Evolutionary conservation across 2,113 vertebrate genomes (phyloP), one percentile per base, ranked within the genome.

Genomic region (Protobothrops flavoviridis): DNA sequence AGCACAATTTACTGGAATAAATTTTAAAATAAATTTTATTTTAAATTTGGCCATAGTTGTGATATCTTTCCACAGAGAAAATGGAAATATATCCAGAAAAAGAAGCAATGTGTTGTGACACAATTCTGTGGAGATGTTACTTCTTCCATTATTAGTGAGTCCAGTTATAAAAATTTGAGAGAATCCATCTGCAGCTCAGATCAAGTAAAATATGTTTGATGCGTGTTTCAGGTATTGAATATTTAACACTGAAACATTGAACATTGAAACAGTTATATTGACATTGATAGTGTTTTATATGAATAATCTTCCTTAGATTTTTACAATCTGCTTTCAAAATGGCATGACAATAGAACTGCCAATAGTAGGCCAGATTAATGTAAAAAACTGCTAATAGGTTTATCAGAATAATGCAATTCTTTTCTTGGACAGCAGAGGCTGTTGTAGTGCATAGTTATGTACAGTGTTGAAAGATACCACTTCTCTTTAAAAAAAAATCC

Each of bases 301-400:
- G 64, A 33, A 33, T 20, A 74, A n/a, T 33, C 64, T 69, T 69
- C 3, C 48, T 5, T 5, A 12, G 4, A 69, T 15, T 0, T 8
- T 92, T 39, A 7, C 93, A 10, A 15, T 13, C 50, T 90, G 15
- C 24, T 94, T 86, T 89, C 92, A 93, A 88, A 56, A 50, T 5
- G 21, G 3, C 45, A 0, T 74, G 39, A 92, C 48, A 94, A 20
- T 85, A 21, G 2, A 39, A 33, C 20, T 69, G 15, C 8, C 45
- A 69, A 17, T 69, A 61, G 59, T 29, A 33, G 61, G 26, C 20
- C 17, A 61, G 50, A 15, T 74, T 52, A 90, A 29, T 90, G 17
- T 90, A 45, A 48, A 90, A 26, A 61, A 53, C 74, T 23, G 23
- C 2, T 85, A 39, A 26, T 91, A 43, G 33, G 5, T 15, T 45